Evolutionary conservation across 2,888 invertebrate genomes (phyloP), one percentile per base, ranked within the genome.

Genomic region (Lissonota sp.): DNA sequence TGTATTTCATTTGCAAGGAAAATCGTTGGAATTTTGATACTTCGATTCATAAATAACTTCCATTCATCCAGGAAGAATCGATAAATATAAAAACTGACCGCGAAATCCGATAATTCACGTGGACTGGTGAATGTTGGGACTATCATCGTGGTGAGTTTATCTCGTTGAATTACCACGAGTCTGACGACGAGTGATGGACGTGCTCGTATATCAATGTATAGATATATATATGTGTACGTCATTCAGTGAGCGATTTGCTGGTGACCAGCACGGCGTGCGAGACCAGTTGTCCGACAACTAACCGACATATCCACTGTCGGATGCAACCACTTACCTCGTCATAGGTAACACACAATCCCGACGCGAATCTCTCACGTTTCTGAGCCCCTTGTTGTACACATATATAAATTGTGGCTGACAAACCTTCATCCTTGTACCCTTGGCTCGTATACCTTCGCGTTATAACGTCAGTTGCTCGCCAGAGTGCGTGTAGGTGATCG

Each of bases 291-390:
- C 78, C 82, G 76, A 84, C 82, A 73, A 76, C 82, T 84, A 67
- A 71, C 72, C 60, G 80, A 78, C 82, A 80, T 84, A 84, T 82
- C 84, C 75, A 80, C 82, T 82, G 82, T 76, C 82, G 80, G 80
- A 82, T 80, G 78, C 80, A 77, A 84, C 82, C 84, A 82, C 84
- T 84, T 82, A 82, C 80, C 78, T 82, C 80, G 69, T 79, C 82
- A 79, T 79, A 75, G 78, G 64, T 67, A 74, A 26, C 74, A 82
- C 60, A 71, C 69, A 69, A 62, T 12, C 60, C 62, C 82, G 67
- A 75, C 44, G 40, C 57, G 63, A 73, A 37, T 16, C 69, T 74
- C 74, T 53, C 66, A 49, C 74, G 49, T 67, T 46, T 66, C 4
- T 37, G 37, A 10, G 58, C 40, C 57, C 64, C 49, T 37, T 58